Evolutionary conservation across 35 echinoderm and acorn worm genomes (phyloP).

Genomic region (Amphiura filiformis): DNA sequence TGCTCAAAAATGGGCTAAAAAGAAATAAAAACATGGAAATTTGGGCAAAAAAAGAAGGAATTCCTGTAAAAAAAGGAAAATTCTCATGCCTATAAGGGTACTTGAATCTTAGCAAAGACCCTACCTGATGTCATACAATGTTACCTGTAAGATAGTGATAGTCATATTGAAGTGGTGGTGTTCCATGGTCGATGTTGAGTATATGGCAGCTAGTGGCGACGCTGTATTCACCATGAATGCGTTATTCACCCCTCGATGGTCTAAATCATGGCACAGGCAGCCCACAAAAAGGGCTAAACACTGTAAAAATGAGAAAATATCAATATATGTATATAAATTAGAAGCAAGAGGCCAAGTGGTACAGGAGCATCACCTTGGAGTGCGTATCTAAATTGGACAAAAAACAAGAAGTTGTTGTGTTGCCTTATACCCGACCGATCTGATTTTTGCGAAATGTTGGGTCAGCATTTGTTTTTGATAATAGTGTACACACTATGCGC

Average conservation of each 20-base stretch:
- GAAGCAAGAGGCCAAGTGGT: no score
- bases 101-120: no score
- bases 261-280: conserved; percentile 91
- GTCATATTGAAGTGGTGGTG: conserved; percentile 99
- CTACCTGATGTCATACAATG: no score
- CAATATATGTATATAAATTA: background rate
- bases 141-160: conserved; percentile 94
- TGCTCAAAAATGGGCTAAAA: no score
- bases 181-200: conserved; percentile 97
- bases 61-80: no score
- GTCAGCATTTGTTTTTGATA: no score
- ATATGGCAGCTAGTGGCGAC: conserved; percentile 80
- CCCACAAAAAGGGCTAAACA: conserved; percentile 86
- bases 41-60: no score
- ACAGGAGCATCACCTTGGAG: no score
- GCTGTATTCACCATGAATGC: conserved; percentile 95
- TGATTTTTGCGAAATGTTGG: no score
- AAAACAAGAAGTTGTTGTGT: background rate
- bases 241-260: conserved; percentile 96
- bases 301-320: conserved; percentile 34
- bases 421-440: no score
- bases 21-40: no score
- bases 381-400: background rate
- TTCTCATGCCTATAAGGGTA: no score
- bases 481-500: conserved; percentile 95